Percentiles rank a stretch among this genome's conserved stretches.
Evolutionary conservation across 2,888 invertebrate genomes (phyloP).

Genomic region (Amphipyra berbera): DNA sequence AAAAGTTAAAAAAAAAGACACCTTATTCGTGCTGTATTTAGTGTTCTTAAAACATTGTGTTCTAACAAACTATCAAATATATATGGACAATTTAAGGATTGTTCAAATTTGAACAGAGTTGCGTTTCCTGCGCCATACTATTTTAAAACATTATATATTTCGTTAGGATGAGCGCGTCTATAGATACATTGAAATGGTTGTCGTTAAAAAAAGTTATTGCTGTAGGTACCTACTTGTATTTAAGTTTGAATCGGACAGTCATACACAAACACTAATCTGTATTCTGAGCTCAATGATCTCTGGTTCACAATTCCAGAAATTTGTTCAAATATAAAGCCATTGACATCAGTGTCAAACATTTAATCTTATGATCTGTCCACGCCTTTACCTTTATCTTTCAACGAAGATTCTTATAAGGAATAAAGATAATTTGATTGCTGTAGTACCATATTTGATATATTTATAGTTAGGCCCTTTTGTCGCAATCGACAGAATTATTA

Average conservation of each 20-base stretch:
- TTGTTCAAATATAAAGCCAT: slow-evolving; percentile 25
- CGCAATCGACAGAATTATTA: slow-evolving; percentile 12
- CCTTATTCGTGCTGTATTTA: no score
- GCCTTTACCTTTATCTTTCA: slow-evolving; percentile 13
- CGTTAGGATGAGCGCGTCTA: no score
- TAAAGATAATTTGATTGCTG: slow-evolving; percentile 49
- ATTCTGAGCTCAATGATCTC: slow-evolving; percentile 34
- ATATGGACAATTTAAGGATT: no score
- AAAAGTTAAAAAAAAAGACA: no score
- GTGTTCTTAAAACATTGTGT: no score
- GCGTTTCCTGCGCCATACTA: no score
- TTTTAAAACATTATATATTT: no score
- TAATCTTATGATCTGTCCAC: slow-evolving; percentile 21
- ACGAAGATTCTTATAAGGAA: slow-evolving; percentile 35
- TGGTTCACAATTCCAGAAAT: slow-evolving; percentile 32
- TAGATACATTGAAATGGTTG: no score
- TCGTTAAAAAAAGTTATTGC: no score
- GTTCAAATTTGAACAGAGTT: no score
- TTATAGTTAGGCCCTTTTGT: slow-evolving; percentile 29
- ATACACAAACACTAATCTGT: slow-evolving; percentile 28
- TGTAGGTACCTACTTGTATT: no score
- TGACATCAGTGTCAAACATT: slow-evolving; percentile 31
- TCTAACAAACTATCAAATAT: no score
- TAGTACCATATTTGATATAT: slow-evolving; percentile 51
- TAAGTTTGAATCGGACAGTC: background rate